Base-by-base conservation (phyloP, 37 sponge, comb jelly and placozoan species). In the Diacarnus erythraeanus region DNA sequence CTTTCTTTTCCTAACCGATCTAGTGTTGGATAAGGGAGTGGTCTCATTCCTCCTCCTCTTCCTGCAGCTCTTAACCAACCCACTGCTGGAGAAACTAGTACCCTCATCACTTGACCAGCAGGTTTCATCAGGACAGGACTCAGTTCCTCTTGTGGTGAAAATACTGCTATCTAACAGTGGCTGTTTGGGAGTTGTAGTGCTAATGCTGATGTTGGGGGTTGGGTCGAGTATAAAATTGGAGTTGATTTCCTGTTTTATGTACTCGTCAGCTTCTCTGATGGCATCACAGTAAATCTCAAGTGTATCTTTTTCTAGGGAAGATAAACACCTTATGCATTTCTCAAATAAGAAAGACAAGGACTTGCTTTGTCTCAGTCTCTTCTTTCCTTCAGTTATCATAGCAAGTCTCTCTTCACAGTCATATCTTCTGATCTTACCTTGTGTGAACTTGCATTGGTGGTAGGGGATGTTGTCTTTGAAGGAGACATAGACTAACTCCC, bases 331-430 rank as follows among this genome's bases (percentile, higher is more conserved):
- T 47, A 47, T n/a, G n/a, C n/a, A n/a, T n/a, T n/a, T n/a, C n/a
- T n/a, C 51, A 47, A 47, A 47, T 47, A 47, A 12, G 12, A 47
- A 47, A 47, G 12, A 47, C 6, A 40, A 25, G 61, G 9, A 25
- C 71, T 71, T 39, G 40, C 71, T 35, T 23, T 20, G 1, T 71
- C 42, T 71, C 18, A 71, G 71, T 40, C 40, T 71, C 42, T 71
- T 71, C 42, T 71, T 71, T 37, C 71, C 71, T 3, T 71, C 2
- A n/a, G 18, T 25, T 18, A 71, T 2, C 42, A 71, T 23, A 23
- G 39, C 20, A 20, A 1, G 18, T 1, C 20, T 12, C 42, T 71
- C 42, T 23, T 71, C 26, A 20, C 42, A 38, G 56, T 75, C 21
- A 30, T 41, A 75, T 12, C 18, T 1, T 21, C 57, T 47, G 59